Evolutionary conservation across 2,888 invertebrate genomes (phyloP).

Genomic region (Dryocosmus kuriphilus): DNA sequence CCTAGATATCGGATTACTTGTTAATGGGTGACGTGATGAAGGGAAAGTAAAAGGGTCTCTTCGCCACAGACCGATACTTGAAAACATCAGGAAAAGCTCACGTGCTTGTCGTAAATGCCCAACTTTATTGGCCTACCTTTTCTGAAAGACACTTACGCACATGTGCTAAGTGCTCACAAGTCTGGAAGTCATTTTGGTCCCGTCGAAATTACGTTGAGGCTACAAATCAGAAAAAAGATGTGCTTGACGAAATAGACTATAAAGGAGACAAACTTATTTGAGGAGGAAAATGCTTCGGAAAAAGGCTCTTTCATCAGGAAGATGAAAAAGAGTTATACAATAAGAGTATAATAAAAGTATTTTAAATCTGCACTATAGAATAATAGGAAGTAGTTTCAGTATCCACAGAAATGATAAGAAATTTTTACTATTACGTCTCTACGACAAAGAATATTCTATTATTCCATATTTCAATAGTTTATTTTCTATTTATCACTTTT

Average conservation of each 20-base stretch:
- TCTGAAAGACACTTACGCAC: slow-evolving; percentile 11
- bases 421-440: too few relatives aligned
- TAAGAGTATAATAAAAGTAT: too few relatives aligned
- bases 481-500: too few relatives aligned
- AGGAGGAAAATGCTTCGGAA: neutral
- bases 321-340: too few relatives aligned
- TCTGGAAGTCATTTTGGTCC: slow-evolving; percentile 17
- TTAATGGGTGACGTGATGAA: slow-evolving; percentile 23
- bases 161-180: slow-evolving; percentile 27
- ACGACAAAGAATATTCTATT: too few relatives aligned
- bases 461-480: too few relatives aligned
- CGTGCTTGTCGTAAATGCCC: slow-evolving; percentile 29
- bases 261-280: neutral
- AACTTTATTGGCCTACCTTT: slow-evolving; percentile 29
- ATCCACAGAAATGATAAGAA: too few relatives aligned
- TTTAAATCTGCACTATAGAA: too few relatives aligned
- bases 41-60: slow-evolving; percentile 53
- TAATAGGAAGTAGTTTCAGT: too few relatives aligned
- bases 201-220: slow-evolving; percentile 9
- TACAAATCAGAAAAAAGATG: neutral
- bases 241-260: neutral
- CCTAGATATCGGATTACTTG: slow-evolving; percentile 28
- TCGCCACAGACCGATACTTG: slow-evolving; percentile 41
- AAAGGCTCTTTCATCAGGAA: too few relatives aligned
- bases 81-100: slow-evolving; percentile 22